These are phyloP conservation scores for Ptychobarbus kaznakovi DNA, from an alignment of 2,797 vertebrate species.

Conservation along the genomic window DNA sequence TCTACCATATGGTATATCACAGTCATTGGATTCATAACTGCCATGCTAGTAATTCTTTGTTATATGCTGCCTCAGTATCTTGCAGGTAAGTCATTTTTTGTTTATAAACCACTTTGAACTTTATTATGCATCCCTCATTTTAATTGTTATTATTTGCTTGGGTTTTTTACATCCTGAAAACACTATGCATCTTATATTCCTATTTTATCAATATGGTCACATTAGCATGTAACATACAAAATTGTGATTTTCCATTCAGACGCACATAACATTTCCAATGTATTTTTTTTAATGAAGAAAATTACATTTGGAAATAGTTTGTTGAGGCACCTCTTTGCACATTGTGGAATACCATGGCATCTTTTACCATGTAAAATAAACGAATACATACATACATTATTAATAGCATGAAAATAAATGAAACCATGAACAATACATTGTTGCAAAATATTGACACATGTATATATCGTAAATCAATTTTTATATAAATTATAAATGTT, in stretches of 20 bases:
- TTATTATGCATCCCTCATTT: constrained; percentile 4
- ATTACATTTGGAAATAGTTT: neutral
- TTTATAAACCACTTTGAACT: neutral
- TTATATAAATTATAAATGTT: neutral
- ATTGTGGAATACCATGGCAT: neutral
- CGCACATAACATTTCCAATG: neutral
- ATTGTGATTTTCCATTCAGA: neutral
- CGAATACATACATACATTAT: neutral
- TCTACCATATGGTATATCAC: constrained; percentile 42
- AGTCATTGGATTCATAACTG: constrained; percentile 15
- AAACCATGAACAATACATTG: neutral
- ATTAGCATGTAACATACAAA: neutral
- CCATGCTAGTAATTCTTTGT: constrained; percentile 51
- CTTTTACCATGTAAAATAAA: neutral
- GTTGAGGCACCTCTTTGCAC: neutral
- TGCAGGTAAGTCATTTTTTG: constrained; percentile 66
- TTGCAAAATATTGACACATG: neutral
- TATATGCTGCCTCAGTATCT: constrained; percentile 49
- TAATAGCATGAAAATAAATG: neutral
- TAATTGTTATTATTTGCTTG: neutral
- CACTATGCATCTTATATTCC: neutral
- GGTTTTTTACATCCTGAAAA: neutral
- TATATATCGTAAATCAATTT: neutral
- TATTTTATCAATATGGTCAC: neutral
- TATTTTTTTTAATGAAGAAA: neutral